Evolutionary conservation across 1,140 invertebrate genomes (phyloP), one percentile per base, ranked within the genome.

Genomic region (Phocides pigmalion): DNA sequence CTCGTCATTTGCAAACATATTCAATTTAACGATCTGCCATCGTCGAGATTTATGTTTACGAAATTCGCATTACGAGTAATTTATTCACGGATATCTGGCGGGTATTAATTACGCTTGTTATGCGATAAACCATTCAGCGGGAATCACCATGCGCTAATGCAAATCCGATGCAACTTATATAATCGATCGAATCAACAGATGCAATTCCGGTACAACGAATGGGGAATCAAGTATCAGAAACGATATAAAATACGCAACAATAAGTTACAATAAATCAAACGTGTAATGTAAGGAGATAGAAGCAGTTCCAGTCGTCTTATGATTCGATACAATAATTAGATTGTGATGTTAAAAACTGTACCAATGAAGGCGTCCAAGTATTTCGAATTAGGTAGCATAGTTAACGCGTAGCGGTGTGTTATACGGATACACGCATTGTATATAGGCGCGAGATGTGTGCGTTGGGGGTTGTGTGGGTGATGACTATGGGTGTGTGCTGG

Each of bases 241-340:
- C 32, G 42, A 49, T 20, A 28, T 44, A 35, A n/a, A 46, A 47
- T 47, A 47, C 25, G 28, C 25, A 46, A n/a, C n/a, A 39, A 61
- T 39, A 35, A 49, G 17, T 59, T 17, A 70, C 51, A 70, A 72
- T 65, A 72, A 67, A 59, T 35, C 22, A 58, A 58, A 56, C 37
- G 4, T 56, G 1, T 58, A 58, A 42, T 25, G 53, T 58, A 44
- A 58, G 53, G 20, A 56, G 19, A 22, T 22, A 56, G 53, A 16
- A 56, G 53, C 53, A 42, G 53, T 25, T 56, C 14, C 11, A 66
- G 64, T 74, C 61, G 74, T 86, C 84, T 87, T 89, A 89, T 87
- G 86, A 89, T 76, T 73, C 72, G 75, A 82, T 87, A 88, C 87
- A 90, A 90, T 90, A 90, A 89, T 85, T 72, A 70, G 82, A 88